Conservation (phyloP, 1,140 invertebrate species). For the Apis laboriosa region DNA sequence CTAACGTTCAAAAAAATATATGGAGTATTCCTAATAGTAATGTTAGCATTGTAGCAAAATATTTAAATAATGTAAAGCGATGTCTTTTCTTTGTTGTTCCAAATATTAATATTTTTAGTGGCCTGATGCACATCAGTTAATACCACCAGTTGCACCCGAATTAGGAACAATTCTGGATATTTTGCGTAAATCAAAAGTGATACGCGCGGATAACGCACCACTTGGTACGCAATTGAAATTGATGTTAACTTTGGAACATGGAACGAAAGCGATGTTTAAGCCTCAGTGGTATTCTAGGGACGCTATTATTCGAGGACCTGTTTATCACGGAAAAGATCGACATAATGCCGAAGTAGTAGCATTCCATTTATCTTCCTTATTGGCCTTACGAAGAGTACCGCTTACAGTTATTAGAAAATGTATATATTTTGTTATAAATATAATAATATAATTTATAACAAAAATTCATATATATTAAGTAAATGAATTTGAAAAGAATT, state of each 20-base stretch:
- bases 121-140: constrained; percentile 85
- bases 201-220: constrained; percentile 87
- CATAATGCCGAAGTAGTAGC: constrained; percentile 97
- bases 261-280: constrained; percentile 93
- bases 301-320: constrained; percentile 88
- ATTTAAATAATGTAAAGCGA: background rate
- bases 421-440: constrained; percentile 46
- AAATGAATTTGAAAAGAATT: no score
- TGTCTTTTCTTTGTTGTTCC: background rate
- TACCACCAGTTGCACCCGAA: constrained; percentile 84
- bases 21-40: constrained; percentile 75
- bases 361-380: constrained; percentile 92
- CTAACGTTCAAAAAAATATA: constrained; percentile 65
- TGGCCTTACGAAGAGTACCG: constrained; percentile 90
- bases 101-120: constrained; percentile 82
- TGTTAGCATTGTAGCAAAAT: constrained; percentile 55
- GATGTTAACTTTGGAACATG: constrained; percentile 88
- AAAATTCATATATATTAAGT: background rate
- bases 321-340: constrained; percentile 94
- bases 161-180: constrained; percentile 87
- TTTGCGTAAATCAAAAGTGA: constrained; percentile 86
- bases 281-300: constrained; percentile 92
- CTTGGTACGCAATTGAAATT: constrained; percentile 96
- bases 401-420: constrained; percentile 88
- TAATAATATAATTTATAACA: background rate